These are phyloP conservation scores for Formica exsecta DNA, from an alignment of 1,140 invertebrate species.

Conservation along the genomic window DNA sequence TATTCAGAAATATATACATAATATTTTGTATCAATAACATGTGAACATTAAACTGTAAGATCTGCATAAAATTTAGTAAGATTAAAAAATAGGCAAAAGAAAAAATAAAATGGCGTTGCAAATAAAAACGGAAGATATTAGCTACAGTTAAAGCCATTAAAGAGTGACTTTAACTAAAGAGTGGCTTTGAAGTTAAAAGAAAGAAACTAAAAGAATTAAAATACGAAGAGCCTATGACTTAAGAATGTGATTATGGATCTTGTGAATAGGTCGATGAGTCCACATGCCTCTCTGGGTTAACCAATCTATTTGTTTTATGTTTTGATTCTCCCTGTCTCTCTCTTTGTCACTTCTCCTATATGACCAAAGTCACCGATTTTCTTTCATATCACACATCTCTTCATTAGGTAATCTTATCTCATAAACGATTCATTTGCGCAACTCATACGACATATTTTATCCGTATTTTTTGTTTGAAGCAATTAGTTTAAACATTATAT, in stretches of 20 bases:
- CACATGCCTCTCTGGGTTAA: constrained; percentile 59
- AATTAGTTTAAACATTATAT: constrained; percentile 8
- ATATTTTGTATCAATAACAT: neutral
- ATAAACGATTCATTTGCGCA: neutral
- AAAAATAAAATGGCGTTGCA: neutral
- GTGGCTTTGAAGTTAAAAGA: neutral
- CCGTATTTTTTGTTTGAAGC: neutral
- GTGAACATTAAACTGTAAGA: neutral
- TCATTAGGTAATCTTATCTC: constrained; percentile 62
- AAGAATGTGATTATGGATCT: constrained; percentile 43
- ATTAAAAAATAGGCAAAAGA: neutral
- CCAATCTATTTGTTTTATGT: constrained; percentile 66
- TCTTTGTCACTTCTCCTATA: constrained; percentile 22
- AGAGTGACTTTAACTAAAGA: too few relatives aligned
- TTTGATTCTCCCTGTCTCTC: neutral
- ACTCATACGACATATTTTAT: neutral
- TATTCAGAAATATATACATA: neutral
- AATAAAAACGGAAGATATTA: neutral
- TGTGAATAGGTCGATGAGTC: constrained; percentile 43
- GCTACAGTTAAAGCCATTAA: too few relatives aligned
- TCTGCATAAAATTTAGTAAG: neutral
- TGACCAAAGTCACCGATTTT: neutral
- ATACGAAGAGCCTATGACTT: constrained; percentile 42
- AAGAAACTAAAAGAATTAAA: neutral
- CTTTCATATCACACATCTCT: neutral